phyloP scores from a whole-genome alignment of 2,113 vertebrate species.

The Microcebus griseorufus region DNA sequence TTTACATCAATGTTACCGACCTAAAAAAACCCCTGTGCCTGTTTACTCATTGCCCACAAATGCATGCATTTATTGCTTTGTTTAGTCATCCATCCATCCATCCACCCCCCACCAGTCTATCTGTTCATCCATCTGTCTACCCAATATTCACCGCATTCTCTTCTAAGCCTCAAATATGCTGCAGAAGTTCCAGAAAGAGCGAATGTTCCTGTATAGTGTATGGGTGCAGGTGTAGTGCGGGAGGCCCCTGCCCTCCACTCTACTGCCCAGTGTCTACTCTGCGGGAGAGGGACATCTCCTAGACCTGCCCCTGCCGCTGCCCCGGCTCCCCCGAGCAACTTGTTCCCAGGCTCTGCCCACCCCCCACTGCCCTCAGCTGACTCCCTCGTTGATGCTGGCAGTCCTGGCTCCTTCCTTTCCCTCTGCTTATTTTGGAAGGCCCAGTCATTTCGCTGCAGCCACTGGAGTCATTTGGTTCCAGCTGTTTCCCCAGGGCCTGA shows the following conservation, averaged over 20 bases:
- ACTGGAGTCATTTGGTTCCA: conserved; percentile 38
- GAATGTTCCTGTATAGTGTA: not conserved
- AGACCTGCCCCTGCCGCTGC: not conserved
- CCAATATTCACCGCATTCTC: not conserved
- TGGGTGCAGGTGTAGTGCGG: not conserved
- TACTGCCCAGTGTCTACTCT: not conserved
- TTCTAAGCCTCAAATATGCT: not conserved
- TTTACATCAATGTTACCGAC: not conserved
- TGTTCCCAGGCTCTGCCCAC: conserved; percentile 1
- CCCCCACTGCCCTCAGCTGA: not conserved
- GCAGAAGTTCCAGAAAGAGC: not conserved
- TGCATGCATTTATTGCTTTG: not conserved
- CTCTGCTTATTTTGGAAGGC: conserved; percentile 51
- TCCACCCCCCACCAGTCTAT: not conserved
- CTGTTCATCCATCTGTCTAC: not conserved
- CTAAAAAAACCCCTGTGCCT: not conserved
- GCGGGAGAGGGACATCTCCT: not conserved
- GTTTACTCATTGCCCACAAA: not conserved
- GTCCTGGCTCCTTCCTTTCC: not conserved
- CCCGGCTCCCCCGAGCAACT: not conserved
- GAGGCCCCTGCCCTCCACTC: no score
- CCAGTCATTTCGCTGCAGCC: not conserved
- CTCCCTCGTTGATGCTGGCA: not conserved
- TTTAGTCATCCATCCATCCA: not conserved
- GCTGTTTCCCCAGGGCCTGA: conserved; percentile 12